Base-by-base conservation (phyloP, 2,797 vertebrate genomes). In the Cheirogaleus major region DNA sequence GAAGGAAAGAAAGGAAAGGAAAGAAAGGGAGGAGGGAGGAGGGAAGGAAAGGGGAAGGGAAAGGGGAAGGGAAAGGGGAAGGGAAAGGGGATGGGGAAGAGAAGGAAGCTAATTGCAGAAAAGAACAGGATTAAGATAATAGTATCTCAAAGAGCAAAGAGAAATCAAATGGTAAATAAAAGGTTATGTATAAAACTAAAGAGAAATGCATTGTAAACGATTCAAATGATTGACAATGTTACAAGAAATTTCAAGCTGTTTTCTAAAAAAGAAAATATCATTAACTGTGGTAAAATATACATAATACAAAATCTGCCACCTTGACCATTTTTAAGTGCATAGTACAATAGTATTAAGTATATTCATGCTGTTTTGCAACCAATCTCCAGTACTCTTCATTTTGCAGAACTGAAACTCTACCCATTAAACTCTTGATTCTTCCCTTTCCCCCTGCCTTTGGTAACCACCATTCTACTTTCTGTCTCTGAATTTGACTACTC, bases 251-350 rank as follows among this genome's bases (percentile, higher is more conserved):
- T 92, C 84, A 92, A 75, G 45, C 52, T 63, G n/a, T 80, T 23
- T 41, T 63, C 38, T 72, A 72, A 35, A 69, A 55, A 78, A 73
- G 50, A 72, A 57, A 13, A 27, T n/a, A 43, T 70, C 43, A 13
- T 43, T 43, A 75, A 52, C 48, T 85, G 23, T 85, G 30, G 23
- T 41, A 85, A 95, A 79, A 90, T 17, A 82, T 27, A 86, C 14
- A 48, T 61, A 52, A 78, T 41, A 81, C 14, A 59, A 57, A 84
- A 95, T 20, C 25, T 72, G 84, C 27, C 59, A 84, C 14, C 25
- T 91, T 65, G 81, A 84, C 13, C 9, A 87, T 55, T 86, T 94
- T 84, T 93, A 96, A 91, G 59, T 93, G 32, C 43, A 75, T 13
- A 79, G 38, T 41, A 83, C 87, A 57, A 32, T 38, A 85, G 23